Evolutionary conservation across 2,113 vertebrate genomes (phyloP), one percentile per base, ranked within the genome.

Genomic region (Corythoichthys haematopterus): DNA sequence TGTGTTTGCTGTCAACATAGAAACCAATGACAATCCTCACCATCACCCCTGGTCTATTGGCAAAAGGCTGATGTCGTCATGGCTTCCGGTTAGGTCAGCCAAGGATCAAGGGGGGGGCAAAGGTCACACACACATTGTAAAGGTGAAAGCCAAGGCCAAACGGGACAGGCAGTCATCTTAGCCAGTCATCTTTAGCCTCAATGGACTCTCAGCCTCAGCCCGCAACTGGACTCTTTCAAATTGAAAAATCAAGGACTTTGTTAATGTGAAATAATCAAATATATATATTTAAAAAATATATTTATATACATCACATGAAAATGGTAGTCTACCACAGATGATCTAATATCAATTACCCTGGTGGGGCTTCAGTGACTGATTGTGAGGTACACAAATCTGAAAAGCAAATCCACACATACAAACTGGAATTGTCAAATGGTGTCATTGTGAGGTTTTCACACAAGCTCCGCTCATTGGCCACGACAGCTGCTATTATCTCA

Each of bases 31-130:
- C 94, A 95, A 97, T 98, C 95, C 97, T 99, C 97, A 98, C 97
- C 97, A 99, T 99, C 96, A 93, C 96, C 97, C 88, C 97, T 98
- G 96, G 97, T 96, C 96, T 99, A 99, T 98, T 99, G 96, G 97
- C 97, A 99, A 99, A 95, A 98, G 97, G 97, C 93, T 96, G 97
- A 92, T 96, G 97, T 99, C 97, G 93, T 98, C 97, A 99, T 99
- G 97, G 97, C 97, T 99, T 99, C 96, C 95, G 95, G 96, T 99
- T 97, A 99, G 97, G 96, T 99, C 96, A 99, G 96, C 97, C 97
- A 99, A 98, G 96, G 97, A 95, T 96, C 97, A 98, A 97, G 97
- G 95, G 96, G 68, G 96, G 96, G 96, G 94, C 96, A 99, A 97
- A 98, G 96, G 97, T 98, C 95, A 99, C 92, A 93, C 92, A 93